Evolutionary conservation across 1,140 invertebrate genomes (phyloP).

Genomic region (Trichogramma pretiosum): DNA sequence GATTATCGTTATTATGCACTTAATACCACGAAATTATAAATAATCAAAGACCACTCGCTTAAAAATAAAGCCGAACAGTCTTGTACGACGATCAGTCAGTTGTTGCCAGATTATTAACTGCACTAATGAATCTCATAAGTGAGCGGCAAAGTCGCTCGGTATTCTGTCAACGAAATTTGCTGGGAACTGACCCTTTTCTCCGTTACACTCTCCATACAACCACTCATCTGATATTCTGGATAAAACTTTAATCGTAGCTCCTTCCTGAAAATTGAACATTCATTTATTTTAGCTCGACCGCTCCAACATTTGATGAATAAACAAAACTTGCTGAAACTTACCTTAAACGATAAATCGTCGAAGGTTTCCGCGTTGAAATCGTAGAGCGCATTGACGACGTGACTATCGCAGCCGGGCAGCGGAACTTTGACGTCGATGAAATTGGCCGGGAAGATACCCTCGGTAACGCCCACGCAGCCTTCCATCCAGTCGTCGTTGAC

Average conservation of each 20-base stretch:
- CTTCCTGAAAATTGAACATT: slow-evolving; percentile 44
- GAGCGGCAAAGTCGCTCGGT: too few relatives aligned
- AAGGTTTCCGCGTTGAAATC: slow-evolving; percentile 53
- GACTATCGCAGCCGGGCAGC: slow-evolving; percentile 39
- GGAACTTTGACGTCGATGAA: slow-evolving; percentile 71
- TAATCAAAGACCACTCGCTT: too few relatives aligned
- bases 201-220: slow-evolving; percentile 65
- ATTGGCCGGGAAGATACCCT: slow-evolving; percentile 73
- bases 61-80: too few relatives aligned
- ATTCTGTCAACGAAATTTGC: slow-evolving; percentile 64
- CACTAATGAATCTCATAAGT: too few relatives aligned
- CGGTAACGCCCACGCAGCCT: slow-evolving; percentile 53
- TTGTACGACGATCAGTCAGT: too few relatives aligned
- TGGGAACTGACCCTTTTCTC: slow-evolving; percentile 69
- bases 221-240: slow-evolving; percentile 69
- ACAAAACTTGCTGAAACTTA: slow-evolving; percentile 32
- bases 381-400: slow-evolving; percentile 50
- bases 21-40: too few relatives aligned
- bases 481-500: slow-evolving; percentile 74
- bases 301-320: slow-evolving; percentile 43
- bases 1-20: too few relatives aligned
- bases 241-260: slow-evolving; percentile 62
- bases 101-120: too few relatives aligned
- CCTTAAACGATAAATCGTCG: slow-evolving; percentile 53
- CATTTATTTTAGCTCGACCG: too few relatives aligned